Percentiles rank a stretch among this genome's conserved stretches.
Conservation (phyloP, 2,113 vertebrate genomes). For the Anoplopoma fimbria region DNA sequence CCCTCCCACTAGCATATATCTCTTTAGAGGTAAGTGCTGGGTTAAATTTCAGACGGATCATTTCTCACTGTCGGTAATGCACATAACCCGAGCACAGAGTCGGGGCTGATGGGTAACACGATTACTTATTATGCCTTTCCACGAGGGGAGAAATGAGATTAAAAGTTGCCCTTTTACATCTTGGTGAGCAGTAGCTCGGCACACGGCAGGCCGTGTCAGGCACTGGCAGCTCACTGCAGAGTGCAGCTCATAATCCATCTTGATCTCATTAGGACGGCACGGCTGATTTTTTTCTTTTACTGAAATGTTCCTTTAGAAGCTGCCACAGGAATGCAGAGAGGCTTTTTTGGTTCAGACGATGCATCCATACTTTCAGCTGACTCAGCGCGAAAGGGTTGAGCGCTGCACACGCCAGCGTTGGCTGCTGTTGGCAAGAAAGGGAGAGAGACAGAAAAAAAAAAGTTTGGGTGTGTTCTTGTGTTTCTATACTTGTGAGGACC, state of each 20-base stretch:
- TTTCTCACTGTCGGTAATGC: constrained; percentile 80
- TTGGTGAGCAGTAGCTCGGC: constrained; percentile 49
- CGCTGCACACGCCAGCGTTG: constrained; percentile 44
- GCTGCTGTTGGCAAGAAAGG: constrained; percentile 35
- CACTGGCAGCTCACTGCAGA: constrained; percentile 65
- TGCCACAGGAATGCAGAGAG: constrained; percentile 75
- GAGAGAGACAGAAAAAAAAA: constrained; percentile 1
- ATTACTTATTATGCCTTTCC: constrained; percentile 75
- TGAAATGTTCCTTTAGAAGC: constrained; percentile 76
- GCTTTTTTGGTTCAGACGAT: constrained; percentile 63
- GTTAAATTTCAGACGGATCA: constrained; percentile 74
- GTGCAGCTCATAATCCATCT: constrained; percentile 75
- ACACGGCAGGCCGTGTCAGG: constrained; percentile 50
- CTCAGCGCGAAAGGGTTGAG: constrained; percentile 55
- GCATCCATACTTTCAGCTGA: constrained; percentile 71
- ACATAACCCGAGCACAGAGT: constrained; percentile 60
- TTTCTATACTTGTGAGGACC: constrained; percentile 23
- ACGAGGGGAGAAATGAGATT: constrained; percentile 74
- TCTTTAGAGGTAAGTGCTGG: constrained; percentile 65
- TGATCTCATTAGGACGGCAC: constrained; percentile 76
- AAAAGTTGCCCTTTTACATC: constrained; percentile 77
- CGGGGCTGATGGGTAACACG: constrained; percentile 71
- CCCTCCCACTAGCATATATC: constrained; percentile 10
- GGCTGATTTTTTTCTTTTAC: constrained; percentile 44
- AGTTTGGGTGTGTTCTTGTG: neutral